Evolutionary conservation across 1,140 invertebrate species (phyloP), one percentile per base, ranked within the genome.

Genomic region (Thereuonema tuberculata): DNA sequence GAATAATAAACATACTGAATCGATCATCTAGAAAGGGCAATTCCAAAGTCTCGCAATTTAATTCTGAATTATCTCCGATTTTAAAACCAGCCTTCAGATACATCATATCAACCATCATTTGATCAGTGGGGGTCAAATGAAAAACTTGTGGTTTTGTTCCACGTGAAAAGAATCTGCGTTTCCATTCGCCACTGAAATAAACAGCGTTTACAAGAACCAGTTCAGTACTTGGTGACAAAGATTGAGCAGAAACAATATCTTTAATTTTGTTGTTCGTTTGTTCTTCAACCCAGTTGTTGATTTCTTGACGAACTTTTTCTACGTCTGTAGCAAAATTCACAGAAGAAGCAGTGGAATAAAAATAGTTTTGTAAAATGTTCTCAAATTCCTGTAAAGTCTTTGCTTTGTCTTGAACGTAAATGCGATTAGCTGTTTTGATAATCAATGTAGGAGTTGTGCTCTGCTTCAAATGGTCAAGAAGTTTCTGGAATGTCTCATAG

Each of bases 21-120:
- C 85, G 79, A 43, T 85, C 80, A 17, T 86, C 84, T 65, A 86
- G 83, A 74, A 93, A 94, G 0, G 89, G 89, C 26, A 95, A 71
- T 69, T 93, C 87, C 9, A 94, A 68, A 20, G 92, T 81, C 65
- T 91, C 85, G 0, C 84, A 84, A 2, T 83, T 82, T 0, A 93
- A 74, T 2, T 80, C 76, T n/a, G 60, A 61, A 25, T 56, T 61
- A 27, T 63, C 29, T 5, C 64, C 67, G 49, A 62, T 67, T 24
- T 60, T 29, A 48, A 72, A 68, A 31, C 56, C 66, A 17, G 47
- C 62, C 59, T 56, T 59, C 12, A 56, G 52, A 2, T 61, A 49
- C 64, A 72, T 67, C 60, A 68, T 69, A 1, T 61, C 17, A 14
- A 69, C 67, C 23, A 63, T 59, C 1, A 62, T 52, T 1, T 63